phyloP scores from a whole-genome alignment of 2,888 invertebrate genomes.

The Unio delphinus region DNA sequence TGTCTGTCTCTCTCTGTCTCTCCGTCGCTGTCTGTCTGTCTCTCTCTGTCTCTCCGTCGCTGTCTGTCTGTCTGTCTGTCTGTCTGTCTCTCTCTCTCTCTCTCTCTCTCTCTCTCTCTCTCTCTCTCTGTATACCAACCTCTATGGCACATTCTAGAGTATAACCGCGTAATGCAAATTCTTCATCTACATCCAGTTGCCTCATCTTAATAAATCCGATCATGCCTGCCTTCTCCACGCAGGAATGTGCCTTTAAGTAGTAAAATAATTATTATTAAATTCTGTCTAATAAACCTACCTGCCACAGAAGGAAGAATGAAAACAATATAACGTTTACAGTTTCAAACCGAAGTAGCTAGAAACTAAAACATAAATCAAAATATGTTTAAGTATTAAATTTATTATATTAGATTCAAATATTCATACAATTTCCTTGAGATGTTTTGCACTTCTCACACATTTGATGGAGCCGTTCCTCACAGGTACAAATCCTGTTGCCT shows the following conservation, averaged over 20 bases:
- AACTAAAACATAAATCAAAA: neutral
- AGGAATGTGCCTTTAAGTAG: slow-evolving; percentile 69
- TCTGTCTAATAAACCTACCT: neutral
- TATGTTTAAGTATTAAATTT: neutral
- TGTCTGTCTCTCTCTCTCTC: neutral
- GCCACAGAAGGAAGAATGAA: neutral
- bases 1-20: neutral
- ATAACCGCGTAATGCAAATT: slow-evolving; percentile 66
- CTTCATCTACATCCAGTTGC: slow-evolving; percentile 69
- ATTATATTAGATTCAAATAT: no score
- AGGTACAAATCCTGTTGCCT: no score
- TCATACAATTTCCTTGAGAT: no score
- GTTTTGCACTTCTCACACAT: no score
- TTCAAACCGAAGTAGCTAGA: no score
- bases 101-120: slow-evolving; percentile 1
- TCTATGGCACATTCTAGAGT: slow-evolving; percentile 76
- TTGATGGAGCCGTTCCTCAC: no score
- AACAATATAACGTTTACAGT: neutral
- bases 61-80: neutral
- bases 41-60: neutral
- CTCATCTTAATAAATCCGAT: slow-evolving; percentile 70
- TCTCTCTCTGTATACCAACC: slow-evolving; percentile 35
- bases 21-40: neutral
- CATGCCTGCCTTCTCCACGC: slow-evolving; percentile 72
- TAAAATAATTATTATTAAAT: neutral